Base-by-base conservation (phyloP, 1,140 invertebrate species). In the Drosophila simulans region DNA sequence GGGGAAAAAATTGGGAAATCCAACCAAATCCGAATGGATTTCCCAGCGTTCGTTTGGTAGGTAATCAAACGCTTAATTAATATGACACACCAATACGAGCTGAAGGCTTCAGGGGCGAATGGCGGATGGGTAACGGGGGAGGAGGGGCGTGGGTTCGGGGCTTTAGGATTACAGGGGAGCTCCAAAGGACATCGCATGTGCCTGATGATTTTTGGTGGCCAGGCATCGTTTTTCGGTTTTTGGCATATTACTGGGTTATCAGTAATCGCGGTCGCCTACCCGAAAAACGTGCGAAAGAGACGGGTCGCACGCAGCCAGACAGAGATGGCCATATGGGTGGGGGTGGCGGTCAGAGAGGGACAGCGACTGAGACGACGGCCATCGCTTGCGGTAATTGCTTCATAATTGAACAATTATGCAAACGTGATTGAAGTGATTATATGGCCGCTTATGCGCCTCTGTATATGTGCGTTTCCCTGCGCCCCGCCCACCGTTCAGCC, bases 351-450 rank as follows among this genome's bases (percentile, higher is more conserved):
- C 11, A n/a, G 39, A 63, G 43, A 43, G 48, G 42, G 64, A 68
- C 27, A 31, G 22, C 49, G 40, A 55, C 49, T 35, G 55, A 58
- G 48, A 54, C 43, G 39, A 43, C 39, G 55, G 40, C 40, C 40
- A 78, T 68, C 83, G 79, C 77, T 88, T 88, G 66, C 83, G 62
- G 83, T 86, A 86, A 86, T 86, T 86, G 83, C 83, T 79, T 86
- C 83, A 86, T 86, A 86, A 86, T 86, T 86, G 83, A 86, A 86
- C 83, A 86, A 86, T 86, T 86, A 86, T 86, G 83, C 83, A 86
- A 86, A 86, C 83, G 83, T 86, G 83, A 86, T 86, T 86, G 83
- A 86, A 86, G 83, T 88, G 83, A 86, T 86, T 86, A 86, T 88
- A 88, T 86, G 74, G 58, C 75, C 82, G 80, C 83, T 86, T 88